Evolutionary conservation across 2,113 vertebrate genomes (phyloP), one percentile per base, ranked within the genome.

Genomic region (Odocoileus virginianus): DNA sequence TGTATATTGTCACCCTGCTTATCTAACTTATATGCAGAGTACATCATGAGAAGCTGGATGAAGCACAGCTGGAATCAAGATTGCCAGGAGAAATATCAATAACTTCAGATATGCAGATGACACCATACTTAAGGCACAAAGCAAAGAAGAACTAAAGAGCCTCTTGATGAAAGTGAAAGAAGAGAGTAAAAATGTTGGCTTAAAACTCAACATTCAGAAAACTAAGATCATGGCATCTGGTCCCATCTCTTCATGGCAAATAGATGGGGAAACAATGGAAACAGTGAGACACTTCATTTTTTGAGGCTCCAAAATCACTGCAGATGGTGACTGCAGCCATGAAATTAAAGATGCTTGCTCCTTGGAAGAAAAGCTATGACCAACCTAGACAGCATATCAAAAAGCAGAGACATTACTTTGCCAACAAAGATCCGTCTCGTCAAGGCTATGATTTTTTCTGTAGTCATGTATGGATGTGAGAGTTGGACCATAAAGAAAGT

Each of bases 341-440:
- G 33, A 36, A 67, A 67, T 67, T 21, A 67, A 67, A 67, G 64
- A 67, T 0, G 2, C 4, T 67, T 67, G 17, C 64, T 17, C 64
- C n/a, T 67, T 67, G 17, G 64, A 67, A 67, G 64, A 67, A 67
- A 67, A 67, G 64, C 33, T 67, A 67, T 67, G 64, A 21, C 17
- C 33, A 36, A 36, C 8, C 19, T 36, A 21, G 17, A 67, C 17
- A 67, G 17, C 33, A 67, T 36, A 36, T 67, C 19, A 21, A 67
- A 36, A 67, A 67, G n/a, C 64, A 67, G n/a, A 67, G 33, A 67
- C 64, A 67, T 36, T 67, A 36, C 64, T 67, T 67, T 67, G 33
- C 64, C 1, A 0, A 67, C 33, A 67, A 67, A 36, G 17, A 9
- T 11, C 17, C 19, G 1, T 67, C 64, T 36, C 21, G 17, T 67